Base-by-base conservation (phyloP, 2,888 invertebrate species). In the Blastobasis lacticolella region DNA sequence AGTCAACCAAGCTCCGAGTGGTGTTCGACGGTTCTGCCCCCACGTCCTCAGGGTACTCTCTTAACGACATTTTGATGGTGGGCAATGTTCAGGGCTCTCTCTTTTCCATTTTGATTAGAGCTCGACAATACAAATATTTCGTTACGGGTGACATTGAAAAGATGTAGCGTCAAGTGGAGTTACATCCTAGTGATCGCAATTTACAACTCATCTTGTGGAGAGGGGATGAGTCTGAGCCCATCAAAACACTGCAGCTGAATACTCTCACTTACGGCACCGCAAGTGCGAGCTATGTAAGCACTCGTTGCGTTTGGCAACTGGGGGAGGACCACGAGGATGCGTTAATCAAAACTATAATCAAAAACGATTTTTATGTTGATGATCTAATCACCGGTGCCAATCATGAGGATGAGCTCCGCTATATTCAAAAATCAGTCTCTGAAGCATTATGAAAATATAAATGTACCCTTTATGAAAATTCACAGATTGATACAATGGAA, bases 61-160 rank as follows among this genome's bases (percentile, higher is more conserved):
- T 54, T 3, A 55, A 56, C 23, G 51, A 55, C 40, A 45, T 54
- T 6, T 52, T 54, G 46, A 42, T 53, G 46, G 50, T 55, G 6
- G 55, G 55, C 0, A 44, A 38, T 36, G 46, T 57, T 1, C 57
- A 55, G 38, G 55, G 55, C 43, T 50, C 52, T 10, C 36, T 55
- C 2, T 52, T 55, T 36, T 49, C 44, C 8, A 57, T 57, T 38
- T 45, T 59, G 3, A 1, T 56, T 6, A 40, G 58, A 1, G 53
- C 53, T 49, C 55, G 59, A 6, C 54, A 48, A 6, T 55, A 59
- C 38, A 55, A 44, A 37, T 64, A 53, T 46, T 48, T 60, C 5
- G 10, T 59, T 0, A 53, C 58, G 0, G 61, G 53, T 4, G 59
- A 60, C 10, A 58, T 60, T 6, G 56, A 61, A 10, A 59, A n/a